Conservation (phyloP, 2,888 invertebrate species). For the Hymenopus coronatus region DNA sequence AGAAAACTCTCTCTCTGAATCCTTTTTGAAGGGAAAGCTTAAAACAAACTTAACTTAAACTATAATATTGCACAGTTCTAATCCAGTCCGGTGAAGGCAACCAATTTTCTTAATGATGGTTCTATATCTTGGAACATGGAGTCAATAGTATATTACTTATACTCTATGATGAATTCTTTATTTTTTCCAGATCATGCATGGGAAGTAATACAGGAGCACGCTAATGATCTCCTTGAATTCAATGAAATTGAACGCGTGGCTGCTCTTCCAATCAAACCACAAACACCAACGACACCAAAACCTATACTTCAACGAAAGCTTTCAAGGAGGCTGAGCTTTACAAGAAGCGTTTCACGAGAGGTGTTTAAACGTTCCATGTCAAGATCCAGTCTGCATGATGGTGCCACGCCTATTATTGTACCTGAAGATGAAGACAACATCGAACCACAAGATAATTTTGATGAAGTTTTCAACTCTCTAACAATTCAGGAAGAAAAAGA, state of each 20-base stretch:
- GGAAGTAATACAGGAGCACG: slow-evolving; percentile 59
- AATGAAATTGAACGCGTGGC: slow-evolving; percentile 42
- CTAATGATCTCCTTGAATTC: slow-evolving; percentile 55
- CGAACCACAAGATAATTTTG: slow-evolving; percentile 9
- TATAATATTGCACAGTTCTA: too few species aligned
- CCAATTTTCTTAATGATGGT: too few species aligned
- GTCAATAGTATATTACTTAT: too few species aligned
- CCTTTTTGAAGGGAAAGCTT: too few species aligned
- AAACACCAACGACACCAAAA: slow-evolving; percentile 16
- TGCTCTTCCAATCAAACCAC: slow-evolving; percentile 40
- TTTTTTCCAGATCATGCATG: slow-evolving; percentile 56
- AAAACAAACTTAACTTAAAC: too few species aligned
- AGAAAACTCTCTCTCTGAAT: too few species aligned
- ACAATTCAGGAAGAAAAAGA: slow-evolving; percentile 25
- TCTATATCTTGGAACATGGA: too few species aligned
- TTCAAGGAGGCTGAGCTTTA: slow-evolving; percentile 55
- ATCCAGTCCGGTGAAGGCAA: too few species aligned
- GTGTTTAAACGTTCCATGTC: slow-evolving; percentile 43
- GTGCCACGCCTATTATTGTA: slow-evolving; percentile 37
- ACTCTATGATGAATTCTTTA: background rate
- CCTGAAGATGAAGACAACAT: slow-evolving; percentile 35
- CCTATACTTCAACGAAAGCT: slow-evolving; percentile 26
- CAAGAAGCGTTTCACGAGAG: slow-evolving; percentile 55
- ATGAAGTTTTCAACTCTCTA: slow-evolving; percentile 31
- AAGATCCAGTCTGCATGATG: slow-evolving; percentile 35